phyloP scores from a whole-genome alignment of 2,888 invertebrate species.

The Ditula angustiorana region DNA sequence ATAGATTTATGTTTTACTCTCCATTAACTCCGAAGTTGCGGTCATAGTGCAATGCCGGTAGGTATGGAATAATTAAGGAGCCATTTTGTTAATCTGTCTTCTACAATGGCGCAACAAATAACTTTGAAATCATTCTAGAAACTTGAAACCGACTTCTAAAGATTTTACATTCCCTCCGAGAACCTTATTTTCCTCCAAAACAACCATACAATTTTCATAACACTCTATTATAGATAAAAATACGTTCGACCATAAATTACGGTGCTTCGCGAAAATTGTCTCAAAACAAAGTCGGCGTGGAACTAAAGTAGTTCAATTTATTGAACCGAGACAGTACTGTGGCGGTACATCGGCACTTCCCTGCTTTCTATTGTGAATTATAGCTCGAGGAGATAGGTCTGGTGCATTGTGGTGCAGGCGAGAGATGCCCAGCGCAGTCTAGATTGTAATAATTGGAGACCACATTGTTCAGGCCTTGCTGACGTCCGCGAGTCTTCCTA shows the following conservation, averaged over 20 bases:
- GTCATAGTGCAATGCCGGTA: background rate
- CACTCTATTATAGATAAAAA: constrained; percentile 36
- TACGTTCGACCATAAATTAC: constrained; percentile 34
- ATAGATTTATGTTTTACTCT: too few relatives aligned
- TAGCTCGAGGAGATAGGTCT: constrained; percentile 57
- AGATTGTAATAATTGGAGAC: constrained; percentile 35
- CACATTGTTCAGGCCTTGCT: constrained; percentile 20
- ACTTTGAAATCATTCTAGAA: background rate
- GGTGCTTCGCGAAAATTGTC: constrained; percentile 47
- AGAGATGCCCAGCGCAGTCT: constrained; percentile 45
- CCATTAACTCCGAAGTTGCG: background rate
- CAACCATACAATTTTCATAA: constrained; percentile 31
- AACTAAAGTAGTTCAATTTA: constrained; percentile 61
- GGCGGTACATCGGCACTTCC: constrained; percentile 57
- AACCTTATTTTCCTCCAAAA: constrained; percentile 9
- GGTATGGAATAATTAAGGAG: background rate
- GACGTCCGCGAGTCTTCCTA: constrained; percentile 7
- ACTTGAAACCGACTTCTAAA: constrained; percentile 1
- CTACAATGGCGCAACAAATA: background rate
- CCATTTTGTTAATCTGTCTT: background rate
- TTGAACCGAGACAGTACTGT: constrained; percentile 62
- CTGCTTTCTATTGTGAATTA: constrained; percentile 67
- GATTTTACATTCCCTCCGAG: background rate
- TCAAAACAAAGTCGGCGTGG: constrained; percentile 55
- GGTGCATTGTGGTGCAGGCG: constrained; percentile 52